Conservation (phyloP, 2,797 vertebrate species). For the Rousettus madagascariensis region DNA sequence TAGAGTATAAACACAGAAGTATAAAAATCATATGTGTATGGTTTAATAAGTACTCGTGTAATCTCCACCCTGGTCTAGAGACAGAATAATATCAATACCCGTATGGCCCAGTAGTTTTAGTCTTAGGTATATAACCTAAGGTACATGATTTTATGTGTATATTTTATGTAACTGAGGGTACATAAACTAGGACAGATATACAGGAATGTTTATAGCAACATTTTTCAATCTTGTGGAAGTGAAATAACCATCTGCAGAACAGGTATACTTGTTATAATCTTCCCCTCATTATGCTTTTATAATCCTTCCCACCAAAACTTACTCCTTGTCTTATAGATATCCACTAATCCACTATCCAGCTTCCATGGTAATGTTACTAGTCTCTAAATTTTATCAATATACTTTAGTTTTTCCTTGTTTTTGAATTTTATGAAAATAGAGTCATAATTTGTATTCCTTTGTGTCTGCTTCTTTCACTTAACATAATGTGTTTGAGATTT, state of each 20-base stretch:
- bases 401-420: neutral
- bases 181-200: neutral
- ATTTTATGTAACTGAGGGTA: neutral
- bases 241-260: neutral
- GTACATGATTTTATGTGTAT: neutral
- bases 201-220: neutral
- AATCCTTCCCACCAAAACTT: neutral
- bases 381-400: neutral
- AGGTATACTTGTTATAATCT: neutral
- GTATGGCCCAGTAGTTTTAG: neutral
- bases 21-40: neutral
- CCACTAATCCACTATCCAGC: neutral
- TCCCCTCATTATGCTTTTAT: neutral
- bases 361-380: neutral
- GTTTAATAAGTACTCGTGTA: neutral
- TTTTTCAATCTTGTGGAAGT: neutral
- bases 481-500: neutral
- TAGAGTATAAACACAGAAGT: neutral
- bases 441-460: neutral
- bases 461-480: slow-evolving; percentile 32
- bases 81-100: neutral
- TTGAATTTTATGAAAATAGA: slow-evolving; percentile 23
- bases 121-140: neutral
- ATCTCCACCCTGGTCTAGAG: neutral
- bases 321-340: neutral